phyloP scores from a whole-genome alignment of 2,113 vertebrate species.

The Falcunculus frontatus region DNA sequence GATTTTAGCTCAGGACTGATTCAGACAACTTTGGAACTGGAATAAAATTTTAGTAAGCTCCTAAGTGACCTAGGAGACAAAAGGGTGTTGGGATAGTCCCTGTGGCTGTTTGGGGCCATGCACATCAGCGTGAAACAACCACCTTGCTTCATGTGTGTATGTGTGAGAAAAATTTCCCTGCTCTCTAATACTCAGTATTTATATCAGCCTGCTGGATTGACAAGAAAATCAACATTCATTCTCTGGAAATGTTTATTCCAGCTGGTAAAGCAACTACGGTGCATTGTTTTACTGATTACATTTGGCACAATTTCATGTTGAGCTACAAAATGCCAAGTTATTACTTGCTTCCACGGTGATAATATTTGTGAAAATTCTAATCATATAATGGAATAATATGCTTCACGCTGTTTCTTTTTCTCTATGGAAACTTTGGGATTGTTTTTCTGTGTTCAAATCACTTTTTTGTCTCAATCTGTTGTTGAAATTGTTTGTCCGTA shows the following conservation, averaged over 20 bases:
- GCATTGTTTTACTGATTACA: neutral
- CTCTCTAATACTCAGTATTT: neutral
- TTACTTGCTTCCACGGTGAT: neutral
- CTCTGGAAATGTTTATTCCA: neutral
- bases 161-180: neutral
- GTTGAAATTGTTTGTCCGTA: neutral
- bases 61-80: neutral
- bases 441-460: neutral
- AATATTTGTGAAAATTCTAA: neutral
- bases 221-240: neutral
- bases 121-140: neutral
- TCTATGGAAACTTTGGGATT: neutral
- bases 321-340: neutral
- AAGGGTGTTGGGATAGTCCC: neutral
- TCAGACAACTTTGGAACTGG: neutral
- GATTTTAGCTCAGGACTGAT: neutral
- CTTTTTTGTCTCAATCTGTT: neutral
- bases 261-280: neutral
- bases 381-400: neutral
- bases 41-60: neutral
- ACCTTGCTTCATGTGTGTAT: accelerated
- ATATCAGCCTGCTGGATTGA: neutral
- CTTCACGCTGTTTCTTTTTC: neutral
- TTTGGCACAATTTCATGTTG: neutral
- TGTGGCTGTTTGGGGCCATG: neutral